Percentiles rank a stretch among this genome's conserved stretches.
phyloP scores from a whole-genome alignment of 2,797 vertebrate genomes.

The Poeciliopsis gracilis region DNA sequence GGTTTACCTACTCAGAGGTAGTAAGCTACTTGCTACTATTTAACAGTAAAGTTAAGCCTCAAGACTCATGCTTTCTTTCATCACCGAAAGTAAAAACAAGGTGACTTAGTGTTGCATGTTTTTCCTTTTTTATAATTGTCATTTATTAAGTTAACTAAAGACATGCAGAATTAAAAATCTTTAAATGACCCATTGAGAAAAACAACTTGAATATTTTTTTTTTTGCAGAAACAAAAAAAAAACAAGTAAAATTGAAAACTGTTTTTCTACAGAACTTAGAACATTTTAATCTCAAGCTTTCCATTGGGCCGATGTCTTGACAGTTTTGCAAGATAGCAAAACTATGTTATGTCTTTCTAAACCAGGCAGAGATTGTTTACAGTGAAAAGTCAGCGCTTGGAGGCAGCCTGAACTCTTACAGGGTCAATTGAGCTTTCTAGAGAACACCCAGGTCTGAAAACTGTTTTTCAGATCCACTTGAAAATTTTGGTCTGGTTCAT shows the following conservation, averaged over 20 bases:
- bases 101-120: background rate
- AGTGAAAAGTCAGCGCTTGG: conserved; percentile 39
- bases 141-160: background rate
- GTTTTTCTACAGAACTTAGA: background rate
- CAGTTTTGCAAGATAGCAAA: conserved; percentile 23
- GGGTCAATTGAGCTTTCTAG: conserved; percentile 10
- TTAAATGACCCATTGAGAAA: background rate
- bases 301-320: background rate
- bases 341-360: conserved; percentile 43
- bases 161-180: background rate
- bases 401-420: conserved; percentile 12
- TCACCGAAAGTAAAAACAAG: background rate
- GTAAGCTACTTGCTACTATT: background rate
- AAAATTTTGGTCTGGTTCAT: background rate
- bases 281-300: background rate
- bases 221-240: background rate
- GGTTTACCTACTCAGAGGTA: background rate
- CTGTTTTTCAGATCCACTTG: background rate
- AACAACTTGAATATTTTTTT: background rate
- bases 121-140: background rate
- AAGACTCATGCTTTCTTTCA: background rate
- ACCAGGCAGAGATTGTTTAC: conserved; percentile 40
- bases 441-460: background rate
- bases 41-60: background rate
- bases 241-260: background rate